Evolutionary conservation across 2,797 vertebrate species (phyloP).

Genomic region (Oreochromis grahami): DNA sequence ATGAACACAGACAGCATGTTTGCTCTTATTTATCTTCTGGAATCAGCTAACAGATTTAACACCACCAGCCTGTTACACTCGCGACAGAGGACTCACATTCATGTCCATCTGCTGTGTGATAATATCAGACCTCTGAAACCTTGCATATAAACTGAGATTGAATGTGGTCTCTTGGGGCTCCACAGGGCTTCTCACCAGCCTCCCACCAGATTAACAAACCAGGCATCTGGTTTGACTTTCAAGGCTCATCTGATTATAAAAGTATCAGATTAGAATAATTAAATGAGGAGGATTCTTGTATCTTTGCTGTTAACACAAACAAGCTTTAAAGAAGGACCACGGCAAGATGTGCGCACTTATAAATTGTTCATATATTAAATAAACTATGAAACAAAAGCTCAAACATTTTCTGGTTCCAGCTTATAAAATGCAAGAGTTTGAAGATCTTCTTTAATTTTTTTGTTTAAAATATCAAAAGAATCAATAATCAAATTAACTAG

Average conservation of each 20-base stretch:
- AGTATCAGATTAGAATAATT: conserved; percentile 27
- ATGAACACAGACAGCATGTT: conserved; percentile 9
- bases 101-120: conserved; percentile 45
- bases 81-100: neutral
- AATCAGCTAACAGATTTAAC: conserved; percentile 19
- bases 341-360: fast-evolving
- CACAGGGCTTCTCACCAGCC: conserved; percentile 35
- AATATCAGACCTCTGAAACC: neutral
- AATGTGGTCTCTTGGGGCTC: neutral
- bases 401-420: neutral
- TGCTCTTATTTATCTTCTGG: conserved; percentile 21
- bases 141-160: neutral
- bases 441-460: neutral
- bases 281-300: conserved; percentile 24
- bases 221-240: conserved; percentile 51
- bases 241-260: conserved; percentile 35
- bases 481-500: neutral
- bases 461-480: neutral
- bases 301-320: neutral
- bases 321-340: neutral
- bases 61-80: conserved; percentile 2
- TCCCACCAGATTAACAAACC: conserved; percentile 27
- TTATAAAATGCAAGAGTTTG: neutral
- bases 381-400: neutral
- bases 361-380: neutral